Conservation (phyloP, 2,888 invertebrate species). For the Drosophila atripex region DNA sequence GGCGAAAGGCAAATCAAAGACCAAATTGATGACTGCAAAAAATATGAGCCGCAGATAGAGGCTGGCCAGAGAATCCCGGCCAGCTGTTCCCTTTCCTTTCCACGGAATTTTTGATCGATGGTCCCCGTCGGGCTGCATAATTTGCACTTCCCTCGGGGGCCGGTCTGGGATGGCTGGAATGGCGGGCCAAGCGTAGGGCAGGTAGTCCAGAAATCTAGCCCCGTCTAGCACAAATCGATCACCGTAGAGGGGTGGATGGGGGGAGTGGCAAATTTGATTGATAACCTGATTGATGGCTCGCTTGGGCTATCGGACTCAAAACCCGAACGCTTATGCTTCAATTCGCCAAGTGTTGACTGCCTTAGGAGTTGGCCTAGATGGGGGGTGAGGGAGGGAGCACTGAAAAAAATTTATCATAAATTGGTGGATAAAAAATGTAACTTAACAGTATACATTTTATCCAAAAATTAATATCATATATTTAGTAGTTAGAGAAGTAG, state of each 20-base stretch:
- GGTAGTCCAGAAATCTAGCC: conserved; percentile 39
- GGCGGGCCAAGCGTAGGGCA: too few relatives aligned
- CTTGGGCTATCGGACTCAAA: conserved; percentile 49
- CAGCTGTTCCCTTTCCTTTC: conserved; percentile 14
- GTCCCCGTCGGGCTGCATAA: conserved; percentile 49
- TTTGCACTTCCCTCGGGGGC: conserved; percentile 32
- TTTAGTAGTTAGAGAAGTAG: too few relatives aligned
- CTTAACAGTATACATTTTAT: background rate
- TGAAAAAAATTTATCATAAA: background rate
- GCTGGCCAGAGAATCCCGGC: conserved; percentile 14
- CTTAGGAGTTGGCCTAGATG: conserved; percentile 14
- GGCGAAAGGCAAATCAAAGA: conserved; percentile 27
- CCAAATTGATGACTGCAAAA: conserved; percentile 63
- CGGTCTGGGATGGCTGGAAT: too few relatives aligned
- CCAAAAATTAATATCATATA: too few relatives aligned
- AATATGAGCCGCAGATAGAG: conserved; percentile 43
- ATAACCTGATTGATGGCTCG: conserved; percentile 69
- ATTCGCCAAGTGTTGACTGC: conserved; percentile 43
- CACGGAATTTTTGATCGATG: conserved; percentile 63
- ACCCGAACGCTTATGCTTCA: conserved; percentile 20
- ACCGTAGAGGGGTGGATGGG: background rate
- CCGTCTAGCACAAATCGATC: conserved; percentile 57
- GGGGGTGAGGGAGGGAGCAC: conserved; percentile 5
- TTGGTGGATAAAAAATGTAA: background rate
- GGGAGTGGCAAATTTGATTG: conserved; percentile 41